Evolutionary conservation across 2,888 invertebrate species (phyloP).

Genomic region (Spodoptera picta): DNA sequence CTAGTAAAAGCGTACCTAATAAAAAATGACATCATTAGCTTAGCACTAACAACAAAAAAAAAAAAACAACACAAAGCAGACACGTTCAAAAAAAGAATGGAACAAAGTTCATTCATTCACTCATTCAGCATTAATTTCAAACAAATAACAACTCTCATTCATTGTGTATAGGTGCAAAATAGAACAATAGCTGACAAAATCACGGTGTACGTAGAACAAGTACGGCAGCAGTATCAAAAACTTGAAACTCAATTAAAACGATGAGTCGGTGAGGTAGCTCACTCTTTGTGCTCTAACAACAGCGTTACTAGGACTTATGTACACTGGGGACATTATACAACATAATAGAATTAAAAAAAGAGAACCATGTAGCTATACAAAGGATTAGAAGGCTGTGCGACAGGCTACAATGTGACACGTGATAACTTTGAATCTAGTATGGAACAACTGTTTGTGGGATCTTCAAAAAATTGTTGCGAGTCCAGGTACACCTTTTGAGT

Average conservation of each 20-base stretch:
- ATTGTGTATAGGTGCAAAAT: slow-evolving; percentile 26
- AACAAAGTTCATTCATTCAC: no score
- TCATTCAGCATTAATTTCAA: slow-evolving; percentile 19
- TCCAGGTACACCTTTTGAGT: no score
- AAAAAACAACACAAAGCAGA: background rate
- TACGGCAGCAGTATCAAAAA: slow-evolving; percentile 57
- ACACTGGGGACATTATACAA: background rate
- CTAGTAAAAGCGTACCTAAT: no score
- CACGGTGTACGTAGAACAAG: slow-evolving; percentile 43
- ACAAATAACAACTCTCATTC: slow-evolving; percentile 25
- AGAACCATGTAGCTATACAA: no score
- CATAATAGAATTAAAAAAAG: no score
- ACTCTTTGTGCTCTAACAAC: slow-evolving; percentile 49
- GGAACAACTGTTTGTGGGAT: no score
- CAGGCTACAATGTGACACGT: no score
- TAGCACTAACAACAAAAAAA: background rate
- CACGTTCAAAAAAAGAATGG: slow-evolving; percentile 2
- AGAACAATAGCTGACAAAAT: slow-evolving; percentile 48
- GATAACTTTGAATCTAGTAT: no score
- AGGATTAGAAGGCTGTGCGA: no score
- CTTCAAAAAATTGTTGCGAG: no score
- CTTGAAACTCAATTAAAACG: slow-evolving; percentile 75
- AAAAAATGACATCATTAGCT: background rate
- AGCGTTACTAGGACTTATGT: slow-evolving; percentile 16
- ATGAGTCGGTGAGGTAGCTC: slow-evolving; percentile 60